Percentiles rank a stretch among this genome's conserved stretches.
These are phyloP conservation scores for Sesamia nonagrioides DNA, from an alignment of 1,140 invertebrate species.

Conservation along the genomic window DNA sequence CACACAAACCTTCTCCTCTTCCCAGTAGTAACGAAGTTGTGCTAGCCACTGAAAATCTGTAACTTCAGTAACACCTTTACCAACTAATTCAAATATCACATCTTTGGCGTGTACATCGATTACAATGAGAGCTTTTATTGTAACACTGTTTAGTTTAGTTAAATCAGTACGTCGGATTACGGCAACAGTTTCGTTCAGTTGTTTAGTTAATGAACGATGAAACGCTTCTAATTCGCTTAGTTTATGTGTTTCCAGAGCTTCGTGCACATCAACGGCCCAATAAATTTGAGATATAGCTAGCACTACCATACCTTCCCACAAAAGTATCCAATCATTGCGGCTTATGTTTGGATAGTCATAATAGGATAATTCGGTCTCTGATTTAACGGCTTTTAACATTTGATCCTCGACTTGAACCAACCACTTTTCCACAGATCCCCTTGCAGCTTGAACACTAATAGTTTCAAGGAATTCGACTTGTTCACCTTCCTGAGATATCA, in stretches of 20 bases:
- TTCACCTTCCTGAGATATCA: conserved; percentile 96
- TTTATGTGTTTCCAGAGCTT: conserved; percentile 89
- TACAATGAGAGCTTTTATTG: conserved; percentile 95
- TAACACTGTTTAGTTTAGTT: conserved; percentile 91
- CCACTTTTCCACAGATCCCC: conserved; percentile 98
- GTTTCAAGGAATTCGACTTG: conserved; percentile 90
- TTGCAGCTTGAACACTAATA: conserved; percentile 93
- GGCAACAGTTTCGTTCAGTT: conserved; percentile 90
- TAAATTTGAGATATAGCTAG: conserved; percentile 96
- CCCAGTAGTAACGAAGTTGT: conserved; percentile 97
- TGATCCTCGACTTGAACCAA: conserved; percentile 94
- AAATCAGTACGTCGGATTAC: conserved; percentile 88
- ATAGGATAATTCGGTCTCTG: conserved; percentile 92
- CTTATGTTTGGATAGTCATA: conserved; percentile 90
- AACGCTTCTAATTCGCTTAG: conserved; percentile 88
- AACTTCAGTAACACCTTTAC: conserved; percentile 91
- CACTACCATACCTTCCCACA: conserved; percentile 96
- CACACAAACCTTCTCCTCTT: conserved; percentile 93
- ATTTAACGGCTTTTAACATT: conserved; percentile 93
- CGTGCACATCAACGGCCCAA: conserved; percentile 95
- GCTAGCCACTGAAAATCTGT: conserved; percentile 97
- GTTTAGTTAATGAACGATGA: conserved; percentile 86
- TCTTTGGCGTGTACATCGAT: conserved; percentile 97
- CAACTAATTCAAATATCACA: conserved; percentile 92
- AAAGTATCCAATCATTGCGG: conserved; percentile 92